These are phyloP conservation scores for Pseudobourletiella spinata DNA, from an alignment of 1,140 invertebrate species.

Conservation along the genomic window DNA sequence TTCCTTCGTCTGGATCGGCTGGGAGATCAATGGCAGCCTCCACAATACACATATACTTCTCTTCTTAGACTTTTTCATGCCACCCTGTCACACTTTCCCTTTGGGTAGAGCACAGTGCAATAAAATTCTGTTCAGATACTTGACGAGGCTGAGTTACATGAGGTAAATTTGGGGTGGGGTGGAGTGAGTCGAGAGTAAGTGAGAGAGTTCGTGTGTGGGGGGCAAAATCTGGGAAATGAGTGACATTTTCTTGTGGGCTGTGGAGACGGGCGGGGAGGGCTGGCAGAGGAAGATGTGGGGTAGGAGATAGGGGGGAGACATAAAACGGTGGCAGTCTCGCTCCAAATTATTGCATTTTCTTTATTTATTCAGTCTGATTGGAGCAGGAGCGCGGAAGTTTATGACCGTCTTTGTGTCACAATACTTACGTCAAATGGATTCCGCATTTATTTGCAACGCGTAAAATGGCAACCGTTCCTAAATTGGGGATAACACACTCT, in stretches of 20 bases:
- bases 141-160: too few relatives aligned
- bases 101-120: too few relatives aligned
- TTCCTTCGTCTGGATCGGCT: too few relatives aligned
- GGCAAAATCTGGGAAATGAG: conserved; percentile 21
- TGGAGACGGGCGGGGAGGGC: conserved; percentile 7
- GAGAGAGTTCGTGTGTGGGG: too few relatives aligned
- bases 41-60: too few relatives aligned
- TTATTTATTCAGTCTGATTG: conserved; percentile 13
- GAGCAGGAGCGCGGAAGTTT: conserved; percentile 3
- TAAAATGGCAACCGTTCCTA: conserved; percentile 12
- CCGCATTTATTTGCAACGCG: conserved; percentile 26
- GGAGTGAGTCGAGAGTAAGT: too few relatives aligned
- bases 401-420: conserved; percentile 22
- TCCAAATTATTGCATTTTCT: conserved; percentile 23
- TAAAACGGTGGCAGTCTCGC: conserved; percentile 19
- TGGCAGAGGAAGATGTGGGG: conserved; percentile 1
- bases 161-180: too few relatives aligned
- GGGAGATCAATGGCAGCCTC: too few relatives aligned
- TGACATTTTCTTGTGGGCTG: conserved; percentile 16
- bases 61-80: too few relatives aligned
- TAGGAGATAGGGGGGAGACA: conserved; percentile 3
- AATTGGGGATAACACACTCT: background rate
- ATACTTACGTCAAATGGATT: conserved; percentile 22
- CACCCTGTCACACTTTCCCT: too few relatives aligned
- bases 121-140: too few relatives aligned